Evolutionary conservation across 2,797 vertebrate genomes (phyloP).

Genomic region (Momotus momota): DNA sequence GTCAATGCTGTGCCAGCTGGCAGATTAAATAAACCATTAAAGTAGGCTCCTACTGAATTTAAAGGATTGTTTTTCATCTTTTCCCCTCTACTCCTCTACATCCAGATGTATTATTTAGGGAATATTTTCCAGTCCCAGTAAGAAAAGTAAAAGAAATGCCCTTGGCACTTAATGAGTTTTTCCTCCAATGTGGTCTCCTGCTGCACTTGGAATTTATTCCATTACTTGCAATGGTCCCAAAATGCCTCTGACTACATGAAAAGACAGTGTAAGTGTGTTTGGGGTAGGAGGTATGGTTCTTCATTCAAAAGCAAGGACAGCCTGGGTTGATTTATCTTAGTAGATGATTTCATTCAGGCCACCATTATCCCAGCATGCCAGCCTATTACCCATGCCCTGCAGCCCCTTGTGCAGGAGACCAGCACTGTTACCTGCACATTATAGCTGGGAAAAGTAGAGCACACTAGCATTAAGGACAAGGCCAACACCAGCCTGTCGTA

Average conservation of each 20-base stretch:
- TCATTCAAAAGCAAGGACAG: background rate
- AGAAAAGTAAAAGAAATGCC: constrained; percentile 64
- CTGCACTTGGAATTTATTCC: constrained; percentile 64
- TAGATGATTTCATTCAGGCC: background rate
- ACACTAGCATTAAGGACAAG: background rate
- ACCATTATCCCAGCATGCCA: rapidly evolving
- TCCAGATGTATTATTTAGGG: constrained; percentile 74
- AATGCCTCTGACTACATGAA: background rate
- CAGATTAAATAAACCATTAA: constrained; percentile 75
- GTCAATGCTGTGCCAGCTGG: constrained; percentile 75
- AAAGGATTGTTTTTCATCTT: constrained; percentile 76
- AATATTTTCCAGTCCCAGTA: constrained; percentile 74
- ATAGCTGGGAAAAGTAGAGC: rapidly evolving
- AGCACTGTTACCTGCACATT: rapidly evolving
- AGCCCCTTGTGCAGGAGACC: background rate
- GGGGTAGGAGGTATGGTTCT: background rate
- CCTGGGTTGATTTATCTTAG: background rate
- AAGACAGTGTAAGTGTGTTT: background rate
- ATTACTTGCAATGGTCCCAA: constrained; percentile 41
- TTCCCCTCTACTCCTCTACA: constrained; percentile 65
- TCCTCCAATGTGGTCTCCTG: constrained; percentile 45
- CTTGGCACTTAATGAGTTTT: constrained; percentile 60
- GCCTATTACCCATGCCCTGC: background rate
- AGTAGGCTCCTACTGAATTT: constrained; percentile 77
- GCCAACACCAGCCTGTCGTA: background rate